These are phyloP conservation scores for Poecilus cupreus DNA, from an alignment of 2,888 invertebrate species.

Conservation along the genomic window DNA sequence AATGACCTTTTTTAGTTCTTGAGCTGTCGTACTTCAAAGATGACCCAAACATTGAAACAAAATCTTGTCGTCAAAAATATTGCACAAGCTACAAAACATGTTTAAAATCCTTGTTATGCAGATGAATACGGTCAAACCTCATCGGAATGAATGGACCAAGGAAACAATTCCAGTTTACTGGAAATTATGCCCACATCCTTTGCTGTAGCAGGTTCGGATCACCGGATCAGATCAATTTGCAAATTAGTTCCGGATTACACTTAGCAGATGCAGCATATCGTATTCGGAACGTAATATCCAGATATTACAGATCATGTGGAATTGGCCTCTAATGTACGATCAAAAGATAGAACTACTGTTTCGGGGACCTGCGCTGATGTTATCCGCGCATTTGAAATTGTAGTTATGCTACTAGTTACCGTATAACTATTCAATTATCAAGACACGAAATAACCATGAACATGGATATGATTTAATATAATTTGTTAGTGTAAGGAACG, in stretches of 20 bases:
- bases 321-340: slow-evolving; percentile 28
- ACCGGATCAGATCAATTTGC: slow-evolving; percentile 39
- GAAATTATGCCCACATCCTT: slow-evolving; percentile 5
- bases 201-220: slow-evolving; percentile 1
- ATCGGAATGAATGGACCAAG: background rate
- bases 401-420: background rate
- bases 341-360: slow-evolving; percentile 1
- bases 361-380: background rate
- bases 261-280: slow-evolving; percentile 33
- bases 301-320: slow-evolving; percentile 16
- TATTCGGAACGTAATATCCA: background rate
- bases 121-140: no score
- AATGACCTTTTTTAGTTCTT: no score
- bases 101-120: no score
- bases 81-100: no score
- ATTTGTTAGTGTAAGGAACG: no score
- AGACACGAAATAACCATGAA: background rate
- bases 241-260: slow-evolving; percentile 41
- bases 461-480: no score
- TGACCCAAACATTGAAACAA: no score
- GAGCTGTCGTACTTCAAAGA: no score
- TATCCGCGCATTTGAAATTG: background rate
- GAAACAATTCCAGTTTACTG: slow-evolving; percentile 23
- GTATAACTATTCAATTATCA: slow-evolving; percentile 30
- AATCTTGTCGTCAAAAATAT: no score